Conservation (phyloP, 2,113 vertebrate genomes). For the Notarius lentiginosus region DNA sequence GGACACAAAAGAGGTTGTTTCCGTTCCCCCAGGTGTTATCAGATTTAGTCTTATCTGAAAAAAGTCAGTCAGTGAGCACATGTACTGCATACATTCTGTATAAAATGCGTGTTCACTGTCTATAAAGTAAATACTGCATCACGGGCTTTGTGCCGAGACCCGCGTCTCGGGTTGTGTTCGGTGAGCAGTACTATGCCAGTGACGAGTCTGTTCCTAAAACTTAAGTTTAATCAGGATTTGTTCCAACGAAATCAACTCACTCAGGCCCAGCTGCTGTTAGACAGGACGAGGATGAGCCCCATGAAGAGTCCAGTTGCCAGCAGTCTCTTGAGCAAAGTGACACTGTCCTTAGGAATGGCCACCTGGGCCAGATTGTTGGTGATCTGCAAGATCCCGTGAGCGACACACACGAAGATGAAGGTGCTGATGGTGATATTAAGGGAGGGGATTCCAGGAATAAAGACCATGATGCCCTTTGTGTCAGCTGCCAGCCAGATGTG, state of each 20-base stretch:
- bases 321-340: slow-evolving; percentile 83
- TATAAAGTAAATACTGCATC: slow-evolving; percentile 5
- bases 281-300: slow-evolving; percentile 77
- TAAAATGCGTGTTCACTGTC: slow-evolving; percentile 22
- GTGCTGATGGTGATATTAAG: slow-evolving; percentile 94
- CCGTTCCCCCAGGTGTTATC: not conserved
- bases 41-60: slow-evolving; percentile 1
- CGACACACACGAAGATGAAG: slow-evolving; percentile 97
- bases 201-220: not conserved
- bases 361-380: slow-evolving; percentile 94
- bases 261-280: slow-evolving; percentile 51
- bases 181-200: not conserved
- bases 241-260: not conserved
- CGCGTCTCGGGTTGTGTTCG: not conserved
- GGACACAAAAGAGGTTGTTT: slow-evolving; percentile 14
- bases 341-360: slow-evolving; percentile 89
- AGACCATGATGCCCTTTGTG: slow-evolving; percentile 92
- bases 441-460: slow-evolving; percentile 90
- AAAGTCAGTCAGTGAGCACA: not conserved
- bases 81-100: not conserved
- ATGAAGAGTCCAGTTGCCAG: slow-evolving; percentile 73
- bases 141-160: not conserved
- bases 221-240: not conserved
- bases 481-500: slow-evolving; percentile 98
- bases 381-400: slow-evolving; percentile 95